Conservation (phyloP, 2,113 vertebrate species). For the Xyliphius kryptos region DNA sequence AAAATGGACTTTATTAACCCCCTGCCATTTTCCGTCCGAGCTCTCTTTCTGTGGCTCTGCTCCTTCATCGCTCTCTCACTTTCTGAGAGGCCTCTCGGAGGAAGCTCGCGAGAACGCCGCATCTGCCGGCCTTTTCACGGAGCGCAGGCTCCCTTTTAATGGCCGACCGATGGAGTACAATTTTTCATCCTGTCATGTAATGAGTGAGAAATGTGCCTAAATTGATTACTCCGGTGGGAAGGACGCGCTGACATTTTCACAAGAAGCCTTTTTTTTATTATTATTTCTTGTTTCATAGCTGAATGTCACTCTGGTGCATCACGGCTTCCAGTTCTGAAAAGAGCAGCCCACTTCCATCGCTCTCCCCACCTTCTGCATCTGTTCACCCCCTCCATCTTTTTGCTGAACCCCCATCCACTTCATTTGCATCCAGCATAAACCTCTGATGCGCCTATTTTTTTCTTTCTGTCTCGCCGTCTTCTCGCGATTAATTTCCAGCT, state of each 20-base stretch:
- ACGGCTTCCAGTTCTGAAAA: slow-evolving; percentile 43
- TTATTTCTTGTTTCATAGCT: slow-evolving; percentile 37
- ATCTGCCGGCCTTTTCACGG: slow-evolving; percentile 41
- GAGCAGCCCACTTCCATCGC: slow-evolving; percentile 30
- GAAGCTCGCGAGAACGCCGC: slow-evolving; percentile 26
- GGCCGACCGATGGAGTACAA: slow-evolving; percentile 50
- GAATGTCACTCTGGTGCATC: slow-evolving; percentile 47
- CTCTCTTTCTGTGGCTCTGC: slow-evolving; percentile 22
- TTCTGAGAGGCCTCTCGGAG: slow-evolving; percentile 30
- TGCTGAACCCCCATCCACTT: slow-evolving; percentile 36
- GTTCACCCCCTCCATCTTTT: neutral
- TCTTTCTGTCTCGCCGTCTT: slow-evolving; percentile 49
- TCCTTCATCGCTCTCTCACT: neutral
- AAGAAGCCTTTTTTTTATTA: slow-evolving; percentile 12
- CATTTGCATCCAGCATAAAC: slow-evolving; percentile 61
- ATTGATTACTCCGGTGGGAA: slow-evolving; percentile 53
- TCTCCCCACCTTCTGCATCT: neutral
- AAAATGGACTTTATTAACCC: slow-evolving; percentile 56
- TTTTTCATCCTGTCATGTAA: slow-evolving; percentile 60
- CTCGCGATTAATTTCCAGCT: slow-evolving; percentile 80
- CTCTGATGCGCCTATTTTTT: slow-evolving; percentile 55
- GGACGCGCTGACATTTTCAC: slow-evolving; percentile 53
- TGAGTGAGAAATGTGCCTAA: slow-evolving; percentile 52
- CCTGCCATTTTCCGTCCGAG: slow-evolving; percentile 40
- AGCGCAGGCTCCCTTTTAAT: slow-evolving; percentile 36